These are phyloP conservation scores for Tiliacea aurago DNA, from an alignment of 2,888 invertebrate genomes.

Conservation along the genomic window DNA sequence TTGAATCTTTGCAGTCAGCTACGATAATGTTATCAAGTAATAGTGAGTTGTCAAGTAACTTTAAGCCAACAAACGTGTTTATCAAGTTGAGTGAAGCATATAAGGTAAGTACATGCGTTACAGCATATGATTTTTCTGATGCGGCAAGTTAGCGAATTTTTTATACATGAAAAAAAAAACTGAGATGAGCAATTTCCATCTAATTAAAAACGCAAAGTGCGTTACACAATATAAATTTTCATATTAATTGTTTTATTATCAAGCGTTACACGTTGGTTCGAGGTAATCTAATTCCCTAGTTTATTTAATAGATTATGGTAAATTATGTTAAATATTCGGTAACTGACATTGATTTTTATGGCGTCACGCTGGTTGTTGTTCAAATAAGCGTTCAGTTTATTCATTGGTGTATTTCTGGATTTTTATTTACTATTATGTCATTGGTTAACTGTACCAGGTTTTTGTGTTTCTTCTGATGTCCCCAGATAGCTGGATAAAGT, in stretches of 20 bases:
- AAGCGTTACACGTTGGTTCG: constrained; percentile 75
- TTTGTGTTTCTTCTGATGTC: background rate
- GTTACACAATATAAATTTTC: constrained; percentile 76
- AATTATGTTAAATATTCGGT: constrained; percentile 62
- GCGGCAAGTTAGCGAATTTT: background rate
- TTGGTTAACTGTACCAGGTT: background rate
- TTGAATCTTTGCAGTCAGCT: background rate
- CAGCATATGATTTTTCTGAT: background rate
- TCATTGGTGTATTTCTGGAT: background rate
- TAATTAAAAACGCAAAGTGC: constrained; percentile 27
- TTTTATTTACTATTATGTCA: constrained; percentile 13
- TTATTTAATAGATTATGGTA: constrained; percentile 59
- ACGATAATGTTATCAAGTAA: background rate
- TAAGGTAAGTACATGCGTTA: background rate
- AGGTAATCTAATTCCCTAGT: constrained; percentile 69
- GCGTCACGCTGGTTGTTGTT: constrained; percentile 54
- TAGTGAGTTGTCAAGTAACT: background rate
- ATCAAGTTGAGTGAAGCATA: background rate
- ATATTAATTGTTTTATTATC: constrained; percentile 81
- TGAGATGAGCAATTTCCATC: constrained; percentile 9
- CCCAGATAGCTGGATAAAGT: background rate
- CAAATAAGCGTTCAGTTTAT: constrained; percentile 45
- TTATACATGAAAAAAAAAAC: constrained; percentile 3
- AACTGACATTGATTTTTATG: constrained; percentile 66
- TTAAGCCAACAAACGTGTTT: background rate